A percentile compares a stretch with the other conserved stretches of the same genome.
phyloP scores from a whole-genome alignment of 2,888 invertebrate species.

The Cephus nigrinus region DNA sequence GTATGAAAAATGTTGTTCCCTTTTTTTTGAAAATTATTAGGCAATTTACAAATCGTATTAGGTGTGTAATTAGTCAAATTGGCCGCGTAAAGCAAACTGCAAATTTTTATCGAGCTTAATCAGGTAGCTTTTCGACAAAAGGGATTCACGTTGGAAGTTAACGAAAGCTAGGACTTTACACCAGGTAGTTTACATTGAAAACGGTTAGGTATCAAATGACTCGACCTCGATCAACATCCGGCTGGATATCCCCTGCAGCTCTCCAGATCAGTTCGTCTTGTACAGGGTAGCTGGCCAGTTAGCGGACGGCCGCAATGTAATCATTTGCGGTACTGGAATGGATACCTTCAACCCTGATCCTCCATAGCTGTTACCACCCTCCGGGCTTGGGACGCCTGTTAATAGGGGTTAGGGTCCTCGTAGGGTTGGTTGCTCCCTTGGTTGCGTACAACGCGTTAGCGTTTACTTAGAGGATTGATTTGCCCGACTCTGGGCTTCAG shows the following conservation, averaged over 20 bases:
- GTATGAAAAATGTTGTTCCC: conserved; percentile 32
- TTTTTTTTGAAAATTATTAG: no score
- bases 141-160: neutral
- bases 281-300: conserved; percentile 53
- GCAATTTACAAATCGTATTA: neutral
- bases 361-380: conserved; percentile 9
- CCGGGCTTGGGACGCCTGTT: conserved; percentile 10
- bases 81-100: no score
- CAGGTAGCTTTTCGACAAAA: neutral
- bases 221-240: neutral
- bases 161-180: neutral
- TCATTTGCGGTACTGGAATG: conserved; percentile 61
- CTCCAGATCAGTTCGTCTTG: conserved; percentile 31
- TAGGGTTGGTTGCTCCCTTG: conserved; percentile 10
- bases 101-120: no score
- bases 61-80: no score
- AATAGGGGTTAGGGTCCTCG: conserved; percentile 13
- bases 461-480: neutral
- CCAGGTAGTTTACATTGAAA: neutral
- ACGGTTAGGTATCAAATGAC: neutral
- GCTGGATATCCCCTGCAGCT: neutral
- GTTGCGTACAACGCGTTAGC: neutral
- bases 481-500: neutral
- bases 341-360: conserved; percentile 31
- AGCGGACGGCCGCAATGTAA: conserved; percentile 62